Base-by-base conservation (phyloP, 2,888 invertebrate genomes). In the Stomorhina lunata region DNA sequence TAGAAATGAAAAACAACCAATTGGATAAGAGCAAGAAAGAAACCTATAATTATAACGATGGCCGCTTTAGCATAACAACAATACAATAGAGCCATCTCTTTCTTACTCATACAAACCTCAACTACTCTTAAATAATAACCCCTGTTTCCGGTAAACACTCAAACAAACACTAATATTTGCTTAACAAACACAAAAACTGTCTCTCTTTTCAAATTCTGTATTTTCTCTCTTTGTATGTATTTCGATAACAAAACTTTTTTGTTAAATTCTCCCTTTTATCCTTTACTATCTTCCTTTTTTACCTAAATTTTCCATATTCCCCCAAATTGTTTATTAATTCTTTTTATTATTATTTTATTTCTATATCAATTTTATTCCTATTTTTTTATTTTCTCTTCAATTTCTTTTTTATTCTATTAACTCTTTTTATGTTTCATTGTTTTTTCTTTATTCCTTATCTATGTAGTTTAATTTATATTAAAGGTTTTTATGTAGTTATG, bases 41-140 rank as follows among this genome's bases (percentile, higher is more conserved):
- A 90, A 89, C 89, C 90, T 89, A 88, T 89, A 90, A 89, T 89
- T 89, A 90, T 83, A 86, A 89, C 90, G 89, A 89, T 90, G 89
- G 89, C 89, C 89, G 89, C 88, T 87, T n/a, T n/a, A n/a, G n/a
- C n/a, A n/a, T 88, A 85, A 84, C 78, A 78, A 87, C 66, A 55
- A 87, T 61, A 37, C 76, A 9, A n/a, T 40, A 27, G 43, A 25
- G 15, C 27, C 1, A 10, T 50, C 77, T 68, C 55, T 66, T 53
- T 77, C 15, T 29, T 43, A 27, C 77, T 12, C 55, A 81, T 61
- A n/a, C 27, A 34, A 0, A n/a, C 10, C 9, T 9, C 22, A 2
- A 34, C 17, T 25, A 9, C 22, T 53, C 20, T 9, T 4, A n/a
- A 34, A 43, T 84, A 85, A 85, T 84, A 80, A 76, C 86, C 85